Evolutionary conservation across 37 sponge, comb jelly and placozoan genomes (phyloP).

Genomic region (Geodia barretti): DNA sequence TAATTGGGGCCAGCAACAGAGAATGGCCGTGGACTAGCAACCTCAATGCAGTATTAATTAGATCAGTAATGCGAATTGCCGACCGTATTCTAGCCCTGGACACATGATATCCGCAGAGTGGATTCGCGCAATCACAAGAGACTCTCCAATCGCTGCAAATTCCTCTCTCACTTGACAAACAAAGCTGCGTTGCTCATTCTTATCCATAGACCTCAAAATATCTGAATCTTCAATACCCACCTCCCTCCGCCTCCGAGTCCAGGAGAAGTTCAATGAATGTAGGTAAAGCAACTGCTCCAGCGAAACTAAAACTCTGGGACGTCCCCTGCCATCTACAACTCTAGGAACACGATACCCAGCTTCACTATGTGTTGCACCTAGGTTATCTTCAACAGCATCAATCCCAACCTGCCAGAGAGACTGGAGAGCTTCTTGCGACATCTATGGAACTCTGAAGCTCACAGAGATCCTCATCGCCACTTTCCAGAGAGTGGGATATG

Average conservation of each 20-base stretch:
- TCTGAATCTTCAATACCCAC: no score
- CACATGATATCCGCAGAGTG: not conserved
- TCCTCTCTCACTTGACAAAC: not conserved
- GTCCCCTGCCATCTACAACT: no score
- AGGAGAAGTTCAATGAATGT: conserved; percentile 30
- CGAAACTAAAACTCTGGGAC: no score
- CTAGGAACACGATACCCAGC: no score
- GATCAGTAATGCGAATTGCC: conserved; percentile 32
- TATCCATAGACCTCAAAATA: not conserved
- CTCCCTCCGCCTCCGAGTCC: conserved; percentile 26
- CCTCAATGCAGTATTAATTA: not conserved
- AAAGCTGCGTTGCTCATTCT: not conserved
- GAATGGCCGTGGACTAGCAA: not conserved
- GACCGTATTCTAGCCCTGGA: conserved; percentile 2
- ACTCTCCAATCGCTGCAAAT: conserved; percentile 23
- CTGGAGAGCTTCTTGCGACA: no score
- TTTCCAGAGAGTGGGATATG: no score
- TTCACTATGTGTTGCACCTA: no score
- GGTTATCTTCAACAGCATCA: no score
- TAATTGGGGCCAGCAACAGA: not conserved
- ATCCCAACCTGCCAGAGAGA: no score
- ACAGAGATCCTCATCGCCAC: no score
- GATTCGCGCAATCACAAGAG: not conserved
- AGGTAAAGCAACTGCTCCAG: no score
- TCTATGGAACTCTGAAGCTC: no score